These are phyloP conservation scores for Caenorhabditis sinica DNA, from an alignment of 2,888 invertebrate genomes.

Conservation along the genomic window DNA sequence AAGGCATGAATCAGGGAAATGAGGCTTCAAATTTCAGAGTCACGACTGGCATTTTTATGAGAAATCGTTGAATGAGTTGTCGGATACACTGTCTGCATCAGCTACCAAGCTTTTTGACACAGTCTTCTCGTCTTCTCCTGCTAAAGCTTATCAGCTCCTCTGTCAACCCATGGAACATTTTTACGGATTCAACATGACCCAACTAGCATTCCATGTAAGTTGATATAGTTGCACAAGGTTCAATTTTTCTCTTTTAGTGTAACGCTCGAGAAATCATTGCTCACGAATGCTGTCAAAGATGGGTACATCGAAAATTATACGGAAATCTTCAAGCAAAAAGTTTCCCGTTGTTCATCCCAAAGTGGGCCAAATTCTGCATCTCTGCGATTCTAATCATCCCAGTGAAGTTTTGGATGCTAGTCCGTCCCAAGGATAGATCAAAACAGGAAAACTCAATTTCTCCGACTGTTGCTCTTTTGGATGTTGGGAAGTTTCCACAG, in stretches of 20 bases:
- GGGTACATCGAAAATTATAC: slow-evolving; percentile 85
- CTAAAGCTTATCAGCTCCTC: slow-evolving; percentile 78
- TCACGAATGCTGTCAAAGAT: slow-evolving; percentile 86
- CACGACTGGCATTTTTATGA: slow-evolving; percentile 82
- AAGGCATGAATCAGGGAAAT: neutral
- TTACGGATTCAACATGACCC: slow-evolving; percentile 75
- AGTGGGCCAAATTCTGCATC: slow-evolving; percentile 80
- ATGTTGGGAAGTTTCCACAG: slow-evolving; percentile 73
- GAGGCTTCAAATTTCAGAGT: slow-evolving; percentile 61
- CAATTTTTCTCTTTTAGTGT: slow-evolving; percentile 47
- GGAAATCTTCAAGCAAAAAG: slow-evolving; percentile 76
- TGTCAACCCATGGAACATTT: slow-evolving; percentile 77
- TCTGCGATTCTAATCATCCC: slow-evolving; percentile 78
- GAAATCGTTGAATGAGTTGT: slow-evolving; percentile 73
- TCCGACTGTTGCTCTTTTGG: slow-evolving; percentile 80
- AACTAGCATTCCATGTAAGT: slow-evolving; percentile 80
- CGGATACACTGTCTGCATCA: slow-evolving; percentile 69
- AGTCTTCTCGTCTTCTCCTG: slow-evolving; percentile 65
- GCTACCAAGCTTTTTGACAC: slow-evolving; percentile 73
- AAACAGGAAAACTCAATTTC: slow-evolving; percentile 62
- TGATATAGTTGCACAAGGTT: neutral
- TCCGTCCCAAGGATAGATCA: slow-evolving; percentile 67
- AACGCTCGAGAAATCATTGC: slow-evolving; percentile 84
- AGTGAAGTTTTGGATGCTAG: slow-evolving; percentile 75
- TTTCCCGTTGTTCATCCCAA: slow-evolving; percentile 67